Percentiles rank a stretch among this genome's conserved stretches.
Evolutionary conservation across 2,888 invertebrate species (phyloP).

Genomic region (Rhaphigaster nebulosa): DNA sequence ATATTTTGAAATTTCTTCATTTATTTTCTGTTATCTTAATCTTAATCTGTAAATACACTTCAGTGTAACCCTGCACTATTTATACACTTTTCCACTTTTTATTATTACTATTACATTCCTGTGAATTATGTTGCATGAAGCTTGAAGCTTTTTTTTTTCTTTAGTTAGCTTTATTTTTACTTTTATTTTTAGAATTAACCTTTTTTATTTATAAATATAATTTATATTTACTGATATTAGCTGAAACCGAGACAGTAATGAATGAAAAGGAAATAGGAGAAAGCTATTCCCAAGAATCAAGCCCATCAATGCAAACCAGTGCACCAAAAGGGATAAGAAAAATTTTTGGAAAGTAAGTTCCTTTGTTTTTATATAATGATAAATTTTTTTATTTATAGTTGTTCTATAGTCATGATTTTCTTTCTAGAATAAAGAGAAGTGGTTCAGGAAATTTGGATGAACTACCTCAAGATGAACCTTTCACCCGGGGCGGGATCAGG

Average conservation of each 20-base stretch:
- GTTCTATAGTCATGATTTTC: neutral
- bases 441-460: constrained; percentile 80
- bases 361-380: neutral
- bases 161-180: constrained; percentile 35
- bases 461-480: constrained; percentile 74
- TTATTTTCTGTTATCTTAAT: neutral
- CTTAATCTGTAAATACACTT: neutral
- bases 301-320: constrained; percentile 70
- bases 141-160: constrained; percentile 35
- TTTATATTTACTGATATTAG: constrained; percentile 69
- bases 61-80: neutral
- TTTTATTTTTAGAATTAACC: neutral
- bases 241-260: constrained; percentile 74
- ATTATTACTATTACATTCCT: neutral
- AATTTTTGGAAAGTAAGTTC: constrained; percentile 74
- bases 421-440: constrained; percentile 75
- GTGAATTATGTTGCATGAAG: neutral
- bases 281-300: constrained; percentile 70
- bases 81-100: neutral
- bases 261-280: constrained; percentile 65
- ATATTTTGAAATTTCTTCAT: neutral
- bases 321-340: constrained; percentile 77
- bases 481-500: constrained; percentile 79
- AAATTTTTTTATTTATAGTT: neutral
- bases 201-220: constrained; percentile 39